Conservation (phyloP, 2,888 invertebrate genomes). For the Nysson spinosus region DNA sequence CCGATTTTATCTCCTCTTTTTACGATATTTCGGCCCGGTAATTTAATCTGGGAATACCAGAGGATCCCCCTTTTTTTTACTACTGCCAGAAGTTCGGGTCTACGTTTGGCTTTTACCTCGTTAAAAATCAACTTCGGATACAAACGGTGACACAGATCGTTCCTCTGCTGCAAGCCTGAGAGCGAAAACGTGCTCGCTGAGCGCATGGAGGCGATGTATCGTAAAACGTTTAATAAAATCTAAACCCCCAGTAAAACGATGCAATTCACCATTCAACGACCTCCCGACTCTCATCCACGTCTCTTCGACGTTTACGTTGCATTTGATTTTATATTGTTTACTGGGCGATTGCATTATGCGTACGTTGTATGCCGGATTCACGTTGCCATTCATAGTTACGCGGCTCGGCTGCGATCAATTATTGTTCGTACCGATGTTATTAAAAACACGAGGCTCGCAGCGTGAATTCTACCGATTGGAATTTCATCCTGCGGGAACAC, state of each 20-base stretch:
- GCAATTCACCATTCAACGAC: slow-evolving; percentile 22
- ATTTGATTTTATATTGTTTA: slow-evolving; percentile 65
- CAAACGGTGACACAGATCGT: slow-evolving; percentile 10
- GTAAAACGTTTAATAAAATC: slow-evolving; percentile 68
- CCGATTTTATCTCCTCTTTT: not conserved
- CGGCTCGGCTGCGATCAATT: slow-evolving; percentile 53
- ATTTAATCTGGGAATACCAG: not conserved
- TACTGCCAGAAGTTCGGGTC: slow-evolving; percentile 2
- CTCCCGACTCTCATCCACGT: too few species aligned
- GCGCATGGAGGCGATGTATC: slow-evolving; percentile 46
- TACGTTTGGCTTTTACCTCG: slow-evolving; percentile 11
- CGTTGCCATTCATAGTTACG: slow-evolving; percentile 50
- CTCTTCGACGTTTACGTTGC: slow-evolving; percentile 42
- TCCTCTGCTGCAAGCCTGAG: slow-evolving; percentile 9
- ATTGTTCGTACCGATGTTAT: slow-evolving; percentile 42
- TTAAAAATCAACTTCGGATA: slow-evolving; percentile 24
- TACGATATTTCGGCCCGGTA: not conserved
- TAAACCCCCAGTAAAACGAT: slow-evolving; percentile 51
- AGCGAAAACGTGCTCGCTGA: slow-evolving; percentile 28
- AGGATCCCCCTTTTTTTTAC: not conserved
- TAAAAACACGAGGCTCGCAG: slow-evolving; percentile 16
- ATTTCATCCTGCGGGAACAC: too few species aligned
- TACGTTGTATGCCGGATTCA: slow-evolving; percentile 30
- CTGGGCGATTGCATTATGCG: slow-evolving; percentile 63
- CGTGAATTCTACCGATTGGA: slow-evolving; percentile 10